These are phyloP conservation scores for Amyelois transitella DNA, from an alignment of 1,140 invertebrate species.

Conservation along the genomic window DNA sequence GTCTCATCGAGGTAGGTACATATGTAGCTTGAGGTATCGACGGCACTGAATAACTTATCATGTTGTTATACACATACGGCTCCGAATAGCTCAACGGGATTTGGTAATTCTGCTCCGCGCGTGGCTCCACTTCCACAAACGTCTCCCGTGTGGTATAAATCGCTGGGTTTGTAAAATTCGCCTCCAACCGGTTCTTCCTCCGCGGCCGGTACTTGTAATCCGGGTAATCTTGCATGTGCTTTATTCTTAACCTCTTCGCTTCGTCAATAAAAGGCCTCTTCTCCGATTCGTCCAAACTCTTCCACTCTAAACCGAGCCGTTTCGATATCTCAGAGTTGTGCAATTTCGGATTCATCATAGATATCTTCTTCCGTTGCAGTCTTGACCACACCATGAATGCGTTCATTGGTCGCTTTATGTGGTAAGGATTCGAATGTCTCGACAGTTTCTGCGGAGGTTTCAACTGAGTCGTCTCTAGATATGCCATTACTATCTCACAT, in stretches of 20 bases:
- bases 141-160: slow-evolving; percentile 43
- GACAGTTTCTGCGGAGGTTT: slow-evolving; percentile 40
- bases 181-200: slow-evolving; percentile 77
- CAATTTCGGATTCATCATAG: slow-evolving; percentile 86
- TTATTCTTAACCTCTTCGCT: slow-evolving; percentile 81
- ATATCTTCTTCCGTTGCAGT: slow-evolving; percentile 83
- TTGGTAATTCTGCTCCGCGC: slow-evolving; percentile 42
- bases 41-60: slow-evolving; percentile 60
- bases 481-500: slow-evolving; percentile 37
- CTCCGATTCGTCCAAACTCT: slow-evolving; percentile 79
- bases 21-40: slow-evolving; percentile 54
- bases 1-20: slow-evolving; percentile 39
- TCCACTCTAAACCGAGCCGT: slow-evolving; percentile 82
- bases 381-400: slow-evolving; percentile 84
- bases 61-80: slow-evolving; percentile 62
- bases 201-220: slow-evolving; percentile 83
- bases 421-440: slow-evolving; percentile 62
- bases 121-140: slow-evolving; percentile 49
- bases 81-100: slow-evolving; percentile 48
- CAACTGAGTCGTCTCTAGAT: slow-evolving; percentile 32
- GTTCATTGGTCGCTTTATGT: slow-evolving; percentile 82
- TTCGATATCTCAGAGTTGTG: slow-evolving; percentile 87
- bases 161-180: slow-evolving; percentile 32
- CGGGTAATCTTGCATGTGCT: slow-evolving; percentile 85
- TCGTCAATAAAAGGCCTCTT: slow-evolving; percentile 90